Evolutionary conservation across 1,140 invertebrate species (phyloP), one percentile per base, ranked within the genome.

Genomic region (Microplitis mediator): DNA sequence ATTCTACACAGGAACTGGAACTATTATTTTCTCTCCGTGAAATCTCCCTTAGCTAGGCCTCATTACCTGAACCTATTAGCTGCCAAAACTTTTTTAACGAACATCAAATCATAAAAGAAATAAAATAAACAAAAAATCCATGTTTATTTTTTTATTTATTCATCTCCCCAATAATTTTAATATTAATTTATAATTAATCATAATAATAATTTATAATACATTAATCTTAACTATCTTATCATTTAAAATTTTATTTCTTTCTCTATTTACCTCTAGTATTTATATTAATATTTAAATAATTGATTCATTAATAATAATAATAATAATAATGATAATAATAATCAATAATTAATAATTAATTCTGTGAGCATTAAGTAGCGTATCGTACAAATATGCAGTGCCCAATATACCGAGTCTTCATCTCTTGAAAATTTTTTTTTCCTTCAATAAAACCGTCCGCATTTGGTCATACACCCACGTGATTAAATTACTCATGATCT

Each of bases 171-270:
- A 84, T 79, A 81, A 82, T 67, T 81, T 39, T 39, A 39, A 39
- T 39, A 39, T 39, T 39, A 8, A 39, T 39, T 5, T 39, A 39
- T 39, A 14, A 58, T 23, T 58, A 58, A 23, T 81, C n/a, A n/a
- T n/a, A 84, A 82, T 84, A 81, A 84, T 86, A 85, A 86, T 86
- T 84, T 86, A 87, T 84, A 81, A 84, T 85, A 83, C 82, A 83
- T 76, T 84, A 84, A 80, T 86, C 82, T 80, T 85, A 85, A 85
- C 81, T 85, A 84, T 82, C 81, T 70, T 61, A 45, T 54, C 9
- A 14, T 66, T 68, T 39, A 39, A 39, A 31, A 58, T 60, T 82
- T 73, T 77, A 85, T 81, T 80, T 80, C 74, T 74, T 81, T 79
- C 78, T 72, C 81, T 78, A 81, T 77, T 84, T 69, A 76, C 78